phyloP scores from a whole-genome alignment of 2,888 invertebrate species.

The Melitaea athalia region DNA sequence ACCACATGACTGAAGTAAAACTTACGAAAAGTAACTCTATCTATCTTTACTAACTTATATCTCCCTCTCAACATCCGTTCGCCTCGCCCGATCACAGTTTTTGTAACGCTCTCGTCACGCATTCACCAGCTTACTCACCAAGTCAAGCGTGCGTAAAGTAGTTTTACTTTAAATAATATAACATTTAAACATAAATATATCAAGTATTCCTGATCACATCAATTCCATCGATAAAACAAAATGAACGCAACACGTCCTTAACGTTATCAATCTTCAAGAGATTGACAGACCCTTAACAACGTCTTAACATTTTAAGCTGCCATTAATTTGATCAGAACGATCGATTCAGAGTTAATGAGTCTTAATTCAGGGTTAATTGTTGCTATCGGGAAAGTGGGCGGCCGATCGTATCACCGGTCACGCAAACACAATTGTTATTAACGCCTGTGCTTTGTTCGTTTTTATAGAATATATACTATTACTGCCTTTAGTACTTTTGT shows the following conservation, averaged over 20 bases:
- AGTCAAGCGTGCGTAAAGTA: too few species aligned
- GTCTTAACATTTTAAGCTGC: slow-evolving; percentile 14
- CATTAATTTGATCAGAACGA: slow-evolving; percentile 27
- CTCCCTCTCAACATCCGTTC: too few species aligned
- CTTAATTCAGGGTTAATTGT: slow-evolving; percentile 51
- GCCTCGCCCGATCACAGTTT: too few species aligned
- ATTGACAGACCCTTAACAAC: slow-evolving; percentile 8
- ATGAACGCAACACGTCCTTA: not conserved
- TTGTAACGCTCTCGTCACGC: too few species aligned
- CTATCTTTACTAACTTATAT: too few species aligned
- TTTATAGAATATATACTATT: not conserved
- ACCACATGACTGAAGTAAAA: too few species aligned
- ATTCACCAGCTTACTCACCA: too few species aligned
- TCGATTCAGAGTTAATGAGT: slow-evolving; percentile 40
- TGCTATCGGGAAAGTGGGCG: slow-evolving; percentile 43
- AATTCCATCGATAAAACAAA: not conserved
- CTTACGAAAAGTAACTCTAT: too few species aligned
- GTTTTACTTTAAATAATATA: too few species aligned
- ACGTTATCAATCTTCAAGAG: slow-evolving; percentile 11
- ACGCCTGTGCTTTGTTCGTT: slow-evolving; percentile 1
- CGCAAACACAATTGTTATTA: slow-evolving; percentile 27
- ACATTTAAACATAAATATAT: not conserved
- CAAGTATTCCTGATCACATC: not conserved
- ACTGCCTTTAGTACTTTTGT: not conserved
- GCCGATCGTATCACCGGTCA: slow-evolving; percentile 43